Evolutionary conservation across 2,113 vertebrate genomes (phyloP).

Genomic region (Emydocephalus ijimae): DNA sequence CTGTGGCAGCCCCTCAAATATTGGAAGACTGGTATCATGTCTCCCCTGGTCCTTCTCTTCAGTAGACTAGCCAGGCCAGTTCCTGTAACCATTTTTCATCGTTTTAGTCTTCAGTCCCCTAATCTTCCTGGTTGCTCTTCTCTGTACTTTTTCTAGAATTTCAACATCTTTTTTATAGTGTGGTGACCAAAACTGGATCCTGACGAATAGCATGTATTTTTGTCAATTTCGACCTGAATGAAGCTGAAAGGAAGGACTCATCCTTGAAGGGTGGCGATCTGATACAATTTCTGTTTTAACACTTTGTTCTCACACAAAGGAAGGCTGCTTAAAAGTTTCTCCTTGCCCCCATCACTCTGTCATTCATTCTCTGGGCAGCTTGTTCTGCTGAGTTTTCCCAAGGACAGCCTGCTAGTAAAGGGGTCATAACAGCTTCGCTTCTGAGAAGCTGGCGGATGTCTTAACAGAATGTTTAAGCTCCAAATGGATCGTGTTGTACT

Average conservation of each 20-base stretch:
- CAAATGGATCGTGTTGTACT: constrained; percentile 9
- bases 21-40: too few relatives aligned
- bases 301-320: neutral
- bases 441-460: neutral
- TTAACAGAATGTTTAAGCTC: constrained; percentile 16
- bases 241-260: neutral
- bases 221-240: neutral
- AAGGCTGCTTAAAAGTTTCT: neutral
- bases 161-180: too few relatives aligned
- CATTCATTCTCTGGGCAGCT: neutral
- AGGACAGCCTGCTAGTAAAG: neutral
- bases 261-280: neutral
- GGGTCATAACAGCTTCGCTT: constrained; percentile 6
- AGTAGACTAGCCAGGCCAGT: too few relatives aligned
- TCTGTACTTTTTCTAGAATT: too few relatives aligned
- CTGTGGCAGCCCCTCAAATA: too few relatives aligned
- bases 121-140: too few relatives aligned
- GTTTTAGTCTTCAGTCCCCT: too few relatives aligned
- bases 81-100: too few relatives aligned
- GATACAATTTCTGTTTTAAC: neutral
- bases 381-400: neutral
- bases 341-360: neutral
- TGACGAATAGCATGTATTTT: neutral
- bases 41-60: too few relatives aligned
- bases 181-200: too few relatives aligned